phyloP scores from a whole-genome alignment of 1,140 invertebrate species.

The Diplogasteroides magnus region DNA sequence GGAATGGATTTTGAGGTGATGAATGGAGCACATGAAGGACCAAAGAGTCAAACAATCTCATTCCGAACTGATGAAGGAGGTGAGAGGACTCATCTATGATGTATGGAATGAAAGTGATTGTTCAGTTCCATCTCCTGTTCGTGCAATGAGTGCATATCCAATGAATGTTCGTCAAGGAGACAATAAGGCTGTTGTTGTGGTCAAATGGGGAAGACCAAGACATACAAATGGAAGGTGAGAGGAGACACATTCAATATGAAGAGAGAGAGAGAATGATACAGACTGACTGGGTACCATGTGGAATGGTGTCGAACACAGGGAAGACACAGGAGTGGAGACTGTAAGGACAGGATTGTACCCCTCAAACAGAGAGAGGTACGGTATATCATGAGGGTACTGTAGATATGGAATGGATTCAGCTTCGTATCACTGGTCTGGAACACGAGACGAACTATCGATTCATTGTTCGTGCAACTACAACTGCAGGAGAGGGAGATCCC shows the following conservation, averaged over 20 bases:
- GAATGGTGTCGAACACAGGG: slow-evolving; percentile 20
- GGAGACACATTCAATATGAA: not conserved
- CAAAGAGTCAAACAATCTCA: slow-evolving; percentile 73
- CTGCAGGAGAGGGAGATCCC: slow-evolving; percentile 46
- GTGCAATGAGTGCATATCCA: slow-evolving; percentile 45
- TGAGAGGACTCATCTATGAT: slow-evolving; percentile 48
- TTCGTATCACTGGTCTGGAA: slow-evolving; percentile 35
- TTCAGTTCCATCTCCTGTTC: slow-evolving; percentile 49
- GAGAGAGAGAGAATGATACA: not conserved
- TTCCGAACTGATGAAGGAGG: slow-evolving; percentile 85
- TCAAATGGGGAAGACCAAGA: slow-evolving; percentile 78
- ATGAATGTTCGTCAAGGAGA: slow-evolving; percentile 37
- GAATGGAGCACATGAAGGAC: slow-evolving; percentile 82
- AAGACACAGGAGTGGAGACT: slow-evolving; percentile 3
- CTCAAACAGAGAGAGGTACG: slow-evolving; percentile 1
- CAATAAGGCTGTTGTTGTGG: slow-evolving; percentile 52
- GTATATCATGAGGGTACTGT: slow-evolving; percentile 13
- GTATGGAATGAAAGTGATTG: slow-evolving; percentile 8
- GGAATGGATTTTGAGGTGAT: too few relatives aligned
- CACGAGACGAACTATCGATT: slow-evolving; percentile 50
- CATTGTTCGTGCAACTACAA: slow-evolving; percentile 39
- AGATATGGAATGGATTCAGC: slow-evolving; percentile 12
- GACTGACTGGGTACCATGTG: slow-evolving; percentile 20
- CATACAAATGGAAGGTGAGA: slow-evolving; percentile 81
- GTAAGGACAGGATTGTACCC: not conserved